These are phyloP conservation scores for Nudaria mundana DNA, from an alignment of 2,888 invertebrate genomes.

Conservation along the genomic window DNA sequence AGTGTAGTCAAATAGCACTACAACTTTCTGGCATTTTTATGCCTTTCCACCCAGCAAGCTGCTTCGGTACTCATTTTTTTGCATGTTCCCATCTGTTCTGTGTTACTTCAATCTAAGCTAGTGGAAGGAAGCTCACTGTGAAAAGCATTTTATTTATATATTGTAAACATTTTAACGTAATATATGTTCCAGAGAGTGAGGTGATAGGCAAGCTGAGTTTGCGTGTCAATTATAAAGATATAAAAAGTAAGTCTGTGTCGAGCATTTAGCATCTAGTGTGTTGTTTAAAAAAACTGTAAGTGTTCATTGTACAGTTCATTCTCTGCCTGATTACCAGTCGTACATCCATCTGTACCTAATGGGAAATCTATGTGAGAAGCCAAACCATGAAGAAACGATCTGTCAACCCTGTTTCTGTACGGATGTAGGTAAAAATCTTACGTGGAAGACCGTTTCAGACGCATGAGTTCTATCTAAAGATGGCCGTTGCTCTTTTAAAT, in stretches of 20 bases:
- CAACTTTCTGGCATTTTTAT: too few relatives aligned
- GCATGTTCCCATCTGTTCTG: too few relatives aligned
- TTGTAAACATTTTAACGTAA: conserved; percentile 9
- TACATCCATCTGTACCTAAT: conserved; percentile 6
- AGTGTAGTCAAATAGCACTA: too few relatives aligned
- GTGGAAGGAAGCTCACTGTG: too few relatives aligned
- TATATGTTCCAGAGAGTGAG: conserved; percentile 56
- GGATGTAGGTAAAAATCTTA: too few relatives aligned
- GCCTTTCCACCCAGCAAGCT: too few relatives aligned
- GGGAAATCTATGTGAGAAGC: neutral
- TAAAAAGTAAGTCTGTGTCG: conserved; percentile 49
- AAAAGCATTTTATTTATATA: too few relatives aligned
- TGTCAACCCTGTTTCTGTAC: too few relatives aligned
- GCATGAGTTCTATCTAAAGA: too few relatives aligned
- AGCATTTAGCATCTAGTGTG: conserved; percentile 15
- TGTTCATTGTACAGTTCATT: neutral
- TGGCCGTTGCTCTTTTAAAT: too few relatives aligned
- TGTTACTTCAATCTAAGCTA: neutral
- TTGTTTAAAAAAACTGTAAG: conserved; percentile 12
- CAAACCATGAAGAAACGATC: neutral
- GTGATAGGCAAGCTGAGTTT: conserved; percentile 68
- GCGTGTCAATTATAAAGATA: conserved; percentile 54
- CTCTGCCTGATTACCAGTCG: neutral
- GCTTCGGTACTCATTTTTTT: too few relatives aligned
- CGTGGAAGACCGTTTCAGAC: too few relatives aligned